Base-by-base conservation (phyloP, 2,797 vertebrate genomes). In the Hipposideros larvatus region DNA sequence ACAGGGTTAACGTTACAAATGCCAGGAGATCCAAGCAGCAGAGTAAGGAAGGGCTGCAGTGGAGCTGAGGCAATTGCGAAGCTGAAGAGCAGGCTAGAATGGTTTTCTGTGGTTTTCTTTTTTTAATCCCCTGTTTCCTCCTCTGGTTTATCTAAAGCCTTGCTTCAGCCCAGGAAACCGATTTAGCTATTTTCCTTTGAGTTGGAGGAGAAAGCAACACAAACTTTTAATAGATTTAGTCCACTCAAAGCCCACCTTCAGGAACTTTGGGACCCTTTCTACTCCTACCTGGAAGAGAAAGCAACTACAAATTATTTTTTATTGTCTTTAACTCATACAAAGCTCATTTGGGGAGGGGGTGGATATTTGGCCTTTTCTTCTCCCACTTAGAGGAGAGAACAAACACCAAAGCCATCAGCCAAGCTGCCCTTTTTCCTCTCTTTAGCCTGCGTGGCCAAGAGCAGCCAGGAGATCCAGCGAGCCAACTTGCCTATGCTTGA, bases 171-270 rank as follows among this genome's bases (percentile, higher is more conserved):
- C n/a, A 53, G 37, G 55, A 24, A 91, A 84, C n/a, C 16, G 22
- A 63, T 88, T 82, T 91, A 70, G 55, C 48, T 91, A 10, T 90
- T 95, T 92, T 94, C 24, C 73, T 95, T 85, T 66, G 37, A 71
- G 43, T 74, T 66, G 55, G 53, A 91, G 66, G 48, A 75, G 31
- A 78, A 19, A 92, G 34, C 26, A 70, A 87, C 16, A 41, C 28
- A 70, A 74, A 19, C 55, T 57, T 85, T 53, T 51, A 79, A 88
- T 59, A 48, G 79, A 63, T 74, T 77, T 57, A 48, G 37, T 66
- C n/a, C 43, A 68, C 66, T 59, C 48, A 59, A 87, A 88, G 16
- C 15, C 55, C 3, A 9, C 41, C 48, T 91, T 87, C 24, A 43
- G 31, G 63, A 90, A 86, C 41, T 48, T 79, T 34, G 28, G 37